A percentile compares a stretch with the other conserved stretches of the same genome.
phyloP scores from a whole-genome alignment of 2,113 vertebrate species.

The Orthonyx spaldingii region DNA sequence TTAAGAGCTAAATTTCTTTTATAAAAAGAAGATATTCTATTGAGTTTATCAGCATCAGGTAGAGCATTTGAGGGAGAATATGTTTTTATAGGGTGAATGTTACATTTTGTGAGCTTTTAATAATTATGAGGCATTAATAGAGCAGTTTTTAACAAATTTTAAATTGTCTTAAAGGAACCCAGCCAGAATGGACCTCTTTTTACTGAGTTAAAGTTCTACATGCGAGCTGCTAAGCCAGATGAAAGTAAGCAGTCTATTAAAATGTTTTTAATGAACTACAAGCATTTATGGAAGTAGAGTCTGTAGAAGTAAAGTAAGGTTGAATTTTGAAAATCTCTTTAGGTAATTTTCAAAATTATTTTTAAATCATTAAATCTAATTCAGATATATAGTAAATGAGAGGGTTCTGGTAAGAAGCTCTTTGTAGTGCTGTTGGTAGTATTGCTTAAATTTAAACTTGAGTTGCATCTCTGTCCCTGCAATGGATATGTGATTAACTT shows the following conservation, averaged over 20 bases:
- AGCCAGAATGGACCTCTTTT: constrained; percentile 95
- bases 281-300: neutral
- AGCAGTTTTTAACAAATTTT: constrained; percentile 13
- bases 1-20: neutral
- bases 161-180: constrained; percentile 84
- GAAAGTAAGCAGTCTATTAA: constrained; percentile 81
- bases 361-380: neutral
- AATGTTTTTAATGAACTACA: constrained; percentile 56
- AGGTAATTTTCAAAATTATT: neutral
- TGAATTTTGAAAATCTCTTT: neutral
- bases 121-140: neutral
- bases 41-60: neutral
- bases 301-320: neutral
- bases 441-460: neutral
- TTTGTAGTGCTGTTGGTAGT: neutral
- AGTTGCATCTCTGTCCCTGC: neutral
- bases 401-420: neutral
- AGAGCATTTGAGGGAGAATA: neutral
- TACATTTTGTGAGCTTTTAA: neutral
- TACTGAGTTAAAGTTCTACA: constrained; percentile 96
- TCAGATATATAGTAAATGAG: neutral
- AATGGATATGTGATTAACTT: neutral
- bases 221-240: constrained; percentile 92
- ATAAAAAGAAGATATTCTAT: neutral
- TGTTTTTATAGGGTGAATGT: neutral